phyloP scores from a whole-genome alignment of 2,113 vertebrate species.

The Leucopsar rothschildi region DNA sequence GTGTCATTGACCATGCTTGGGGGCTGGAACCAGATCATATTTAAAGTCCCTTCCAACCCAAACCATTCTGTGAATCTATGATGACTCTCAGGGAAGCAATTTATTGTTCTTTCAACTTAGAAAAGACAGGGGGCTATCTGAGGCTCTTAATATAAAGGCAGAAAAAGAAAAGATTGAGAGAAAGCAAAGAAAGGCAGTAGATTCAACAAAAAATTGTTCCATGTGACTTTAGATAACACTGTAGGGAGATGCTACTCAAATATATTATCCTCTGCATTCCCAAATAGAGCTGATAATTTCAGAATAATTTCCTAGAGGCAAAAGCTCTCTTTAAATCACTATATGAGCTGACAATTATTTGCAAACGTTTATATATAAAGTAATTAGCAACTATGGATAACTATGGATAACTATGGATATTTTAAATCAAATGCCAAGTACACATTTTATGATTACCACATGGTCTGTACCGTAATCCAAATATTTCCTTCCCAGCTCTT shows the following conservation, averaged over 20 bases:
- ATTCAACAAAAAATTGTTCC: not conserved
- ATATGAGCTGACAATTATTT: not conserved
- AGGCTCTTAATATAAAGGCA: not conserved
- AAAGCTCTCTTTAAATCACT: not conserved
- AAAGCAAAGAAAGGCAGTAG: not conserved
- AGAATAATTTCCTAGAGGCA: not conserved
- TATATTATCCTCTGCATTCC: not conserved
- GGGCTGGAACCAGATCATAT: not conserved
- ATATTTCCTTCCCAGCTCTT: not conserved
- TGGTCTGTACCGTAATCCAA: not conserved
- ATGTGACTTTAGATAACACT: not conserved
- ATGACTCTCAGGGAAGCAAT: not conserved
- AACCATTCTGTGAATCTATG: not conserved
- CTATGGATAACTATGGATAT: not conserved
- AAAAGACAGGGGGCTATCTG: not conserved
- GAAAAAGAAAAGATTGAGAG: not conserved
- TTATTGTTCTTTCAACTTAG: not conserved
- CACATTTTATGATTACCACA: not conserved
- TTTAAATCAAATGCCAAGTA: not conserved
- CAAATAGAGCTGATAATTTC: not conserved
- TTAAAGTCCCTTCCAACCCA: not conserved
- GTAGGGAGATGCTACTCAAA: not conserved
- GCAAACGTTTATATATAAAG: not conserved
- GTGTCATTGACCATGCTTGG: fast-evolving
- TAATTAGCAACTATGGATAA: not conserved